phyloP scores from a whole-genome alignment of 1,140 invertebrate genomes.

The Pseudomyrmex concolor region DNA sequence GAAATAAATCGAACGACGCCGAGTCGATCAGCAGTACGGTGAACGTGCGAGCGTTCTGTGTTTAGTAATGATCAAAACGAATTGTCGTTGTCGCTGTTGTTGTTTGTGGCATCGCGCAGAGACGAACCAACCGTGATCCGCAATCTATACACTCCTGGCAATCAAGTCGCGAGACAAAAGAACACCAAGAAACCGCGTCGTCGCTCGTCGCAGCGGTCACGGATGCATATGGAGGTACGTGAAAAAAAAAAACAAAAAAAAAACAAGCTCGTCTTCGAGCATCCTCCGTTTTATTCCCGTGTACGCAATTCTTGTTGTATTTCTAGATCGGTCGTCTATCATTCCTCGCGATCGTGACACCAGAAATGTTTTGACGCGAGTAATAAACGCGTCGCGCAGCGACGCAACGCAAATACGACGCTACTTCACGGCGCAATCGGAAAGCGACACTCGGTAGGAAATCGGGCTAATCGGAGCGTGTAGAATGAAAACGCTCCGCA shows the following conservation, averaged over 20 bases:
- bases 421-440: background rate
- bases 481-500: background rate
- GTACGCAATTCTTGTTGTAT: constrained; percentile 32
- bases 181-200: constrained; percentile 73
- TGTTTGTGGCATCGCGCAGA: constrained; percentile 78
- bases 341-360: background rate
- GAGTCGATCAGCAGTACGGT: constrained; percentile 81
- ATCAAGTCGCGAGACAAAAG: constrained; percentile 65
- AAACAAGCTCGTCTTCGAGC: constrained; percentile 31
- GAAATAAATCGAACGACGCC: constrained; percentile 83
- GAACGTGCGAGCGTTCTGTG: constrained; percentile 74
- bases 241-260: constrained; percentile 12
- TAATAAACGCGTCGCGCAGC: background rate
- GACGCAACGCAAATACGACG: background rate
- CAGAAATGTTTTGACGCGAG: background rate
- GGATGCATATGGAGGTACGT: constrained; percentile 84
- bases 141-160: constrained; percentile 65
- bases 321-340: constrained; percentile 23
- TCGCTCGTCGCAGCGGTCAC: constrained; percentile 78
- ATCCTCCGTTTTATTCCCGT: background rate
- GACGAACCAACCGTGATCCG: constrained; percentile 81
- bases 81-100: constrained; percentile 73
- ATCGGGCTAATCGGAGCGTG: background rate
- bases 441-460: background rate
- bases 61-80: constrained; percentile 83